These are phyloP conservation scores for Nomada goodeniana DNA, from an alignment of 2,888 invertebrate species.

Conservation along the genomic window DNA sequence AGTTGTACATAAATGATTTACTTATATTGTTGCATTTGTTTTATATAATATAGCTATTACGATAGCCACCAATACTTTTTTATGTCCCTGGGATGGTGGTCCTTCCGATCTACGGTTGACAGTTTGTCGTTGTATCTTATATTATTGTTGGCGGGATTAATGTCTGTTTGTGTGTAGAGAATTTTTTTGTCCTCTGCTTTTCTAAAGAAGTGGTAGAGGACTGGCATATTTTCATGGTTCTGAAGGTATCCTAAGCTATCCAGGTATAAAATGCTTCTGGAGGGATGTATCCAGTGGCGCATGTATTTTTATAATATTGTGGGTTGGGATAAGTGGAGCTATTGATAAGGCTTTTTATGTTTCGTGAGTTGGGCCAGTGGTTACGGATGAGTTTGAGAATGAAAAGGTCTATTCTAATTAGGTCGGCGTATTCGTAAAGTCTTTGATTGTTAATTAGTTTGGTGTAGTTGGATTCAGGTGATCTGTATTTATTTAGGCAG, in stretches of 20 bases:
- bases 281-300: neutral
- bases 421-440: too few relatives aligned
- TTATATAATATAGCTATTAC: too few relatives aligned
- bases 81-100: too few relatives aligned
- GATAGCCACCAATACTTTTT: too few relatives aligned
- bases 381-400: neutral
- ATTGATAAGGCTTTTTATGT: neutral
- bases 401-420: too few relatives aligned
- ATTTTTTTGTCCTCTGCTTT: neutral
- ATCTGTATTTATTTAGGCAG: neutral
- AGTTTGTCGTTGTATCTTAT: too few relatives aligned
- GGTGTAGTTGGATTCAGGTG: neutral
- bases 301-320: neutral
- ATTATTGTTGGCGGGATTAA: too few relatives aligned
- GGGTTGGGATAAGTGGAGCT: neutral
- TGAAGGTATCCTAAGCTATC: neutral
- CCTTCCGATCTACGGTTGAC: too few relatives aligned
- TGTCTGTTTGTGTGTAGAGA: too few relatives aligned
- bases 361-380: neutral
- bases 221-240: neutral
- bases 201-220: slow-evolving; percentile 1
- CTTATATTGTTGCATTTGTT: too few relatives aligned
- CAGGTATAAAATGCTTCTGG: slow-evolving; percentile 4
- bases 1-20: too few relatives aligned
- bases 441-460: neutral